Evolutionary conservation across 1,140 invertebrate genomes (phyloP).

Genomic region (Anastrepha ludens): DNA sequence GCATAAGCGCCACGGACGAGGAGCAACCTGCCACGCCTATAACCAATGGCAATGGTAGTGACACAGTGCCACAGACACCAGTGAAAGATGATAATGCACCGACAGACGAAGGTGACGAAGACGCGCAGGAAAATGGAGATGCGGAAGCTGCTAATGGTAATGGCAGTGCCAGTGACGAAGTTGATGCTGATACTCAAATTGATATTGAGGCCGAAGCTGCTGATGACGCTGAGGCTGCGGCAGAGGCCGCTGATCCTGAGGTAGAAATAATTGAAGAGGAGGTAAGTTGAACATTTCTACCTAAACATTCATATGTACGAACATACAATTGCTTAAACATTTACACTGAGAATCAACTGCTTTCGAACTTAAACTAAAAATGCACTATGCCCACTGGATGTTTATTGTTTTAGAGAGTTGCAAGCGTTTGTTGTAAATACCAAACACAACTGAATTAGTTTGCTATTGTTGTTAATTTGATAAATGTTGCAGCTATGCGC

Average conservation of each 20-base stretch:
- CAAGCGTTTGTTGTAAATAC: background rate
- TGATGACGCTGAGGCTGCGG: slow-evolving; percentile 60
- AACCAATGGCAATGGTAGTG: background rate
- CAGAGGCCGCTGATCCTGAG: background rate
- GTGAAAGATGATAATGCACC: slow-evolving; percentile 11
- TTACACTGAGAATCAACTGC: background rate
- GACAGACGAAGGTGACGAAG: background rate
- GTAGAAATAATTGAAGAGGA: background rate
- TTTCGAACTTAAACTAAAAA: background rate
- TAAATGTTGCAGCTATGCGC: background rate
- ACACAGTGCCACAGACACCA: background rate
- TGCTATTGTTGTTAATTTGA: background rate
- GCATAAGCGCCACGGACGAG: slow-evolving; percentile 40
- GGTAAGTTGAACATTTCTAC: slow-evolving; percentile 13
- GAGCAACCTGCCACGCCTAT: background rate
- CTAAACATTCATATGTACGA: background rate
- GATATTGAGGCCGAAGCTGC: slow-evolving; percentile 59
- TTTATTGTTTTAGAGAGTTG: background rate
- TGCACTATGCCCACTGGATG: background rate
- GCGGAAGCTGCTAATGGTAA: slow-evolving; percentile 50
- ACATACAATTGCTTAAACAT: background rate
- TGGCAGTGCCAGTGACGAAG: slow-evolving; percentile 37
- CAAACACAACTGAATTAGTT: background rate
- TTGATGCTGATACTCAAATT: slow-evolving; percentile 29
- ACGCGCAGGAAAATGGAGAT: slow-evolving; percentile 56